Evolutionary conservation across 92 coral and sea anemone species (phyloP), one percentile per base, ranked within the genome.

Genomic region (Palythoa caribaeorum): DNA sequence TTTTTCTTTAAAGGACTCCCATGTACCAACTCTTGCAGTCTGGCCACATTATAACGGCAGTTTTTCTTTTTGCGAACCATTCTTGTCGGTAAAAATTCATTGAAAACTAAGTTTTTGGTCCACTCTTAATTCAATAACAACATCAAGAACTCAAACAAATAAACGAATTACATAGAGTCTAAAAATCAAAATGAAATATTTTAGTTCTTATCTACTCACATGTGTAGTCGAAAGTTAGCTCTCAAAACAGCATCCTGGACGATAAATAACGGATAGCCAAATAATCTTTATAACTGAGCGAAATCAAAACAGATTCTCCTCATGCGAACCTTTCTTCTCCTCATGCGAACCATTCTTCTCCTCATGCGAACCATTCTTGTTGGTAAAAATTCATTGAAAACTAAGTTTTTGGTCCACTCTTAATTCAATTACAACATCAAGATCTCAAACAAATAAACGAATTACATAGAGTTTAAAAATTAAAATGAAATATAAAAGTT

Each of bases 61-160:
- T 79, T 79, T 38, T 20, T 79, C 84, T 79, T 79, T 21, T 79
- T 79, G 39, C 84, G 84, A 48, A 28, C 84, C 84, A 79, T 79
- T 79, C 65, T 59, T 59, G 65, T 59, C 14, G 65, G 65, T 59
- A 59, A 59, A 59, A 59, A 13, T 59, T 59, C 20, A 59, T 15
- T 59, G 65, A 15, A 59, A 59, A 59, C 65, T 59, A 59, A 59
- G 65, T 59, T 59, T 59, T 59, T 59, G 65, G 65, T 59, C 65
- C 17, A 59, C 20, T 59, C 65, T 59, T 59, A 59, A 59, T 59
- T 59, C 20, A 59, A 59, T 59, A 59, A 59, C 65, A 59, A 59
- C 17, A 59, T 59, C 65, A 59, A 59, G 65, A 59, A 59, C 65
- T 59, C 65, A 15, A 59, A 14, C 20, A 59, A 59, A 59, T 59